Base-by-base conservation (phyloP, 1,140 invertebrate genomes). In the Drosophila lowei region DNA sequence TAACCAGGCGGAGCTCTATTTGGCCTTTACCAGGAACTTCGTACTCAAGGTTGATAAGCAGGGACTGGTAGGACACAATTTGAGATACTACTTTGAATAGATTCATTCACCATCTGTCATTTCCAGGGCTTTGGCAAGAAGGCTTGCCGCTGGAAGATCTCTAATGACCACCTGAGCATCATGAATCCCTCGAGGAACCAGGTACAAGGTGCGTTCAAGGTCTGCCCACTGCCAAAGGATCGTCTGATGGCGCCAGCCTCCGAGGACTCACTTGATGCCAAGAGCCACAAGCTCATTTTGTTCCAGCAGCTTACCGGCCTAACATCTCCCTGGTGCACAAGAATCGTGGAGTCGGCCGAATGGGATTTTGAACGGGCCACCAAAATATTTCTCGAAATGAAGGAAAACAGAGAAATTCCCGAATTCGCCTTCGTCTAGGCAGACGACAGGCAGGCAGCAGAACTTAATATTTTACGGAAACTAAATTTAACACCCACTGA, bases 241-340 rank as follows among this genome's bases (percentile, higher is more conserved):
- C 8, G 41, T 11, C n/a, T 53, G 4, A 15, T 9, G 13, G 23
- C 64, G 3, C n/a, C 11, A 5, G 18, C 18, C 13, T 6, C 18
- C 18, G 50, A 84, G n/a, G 70, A 83, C n/a, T 56, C 48, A 6
- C 42, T 88, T 9, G 66, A 88, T 21, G 50, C 47, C 0, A 74
- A 86, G 44, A 65, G 81, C 56, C 65, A 88, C 30, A 88, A 86
- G n/a, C 25, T 91, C n/a, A 21, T 77, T 0, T 30, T 91, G 1
- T 89, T 91, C 43, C 74, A 79, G n/a, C 83, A 89, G 49, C 16
- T 89, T 2, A 90, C 90, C 2, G 75, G 72, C 0, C 62, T 91
- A 5, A 81, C 73, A 42, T 72, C 72, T 11, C 54, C 79, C 6
- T 91, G 90, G 90, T 90, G 83, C 43, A 90, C 83, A 6, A 58